Percentiles rank a stretch among this genome's conserved stretches.
These are phyloP conservation scores for Peucedramus taeniatus DNA, from an alignment of 2,113 vertebrate genomes.

Conservation along the genomic window DNA sequence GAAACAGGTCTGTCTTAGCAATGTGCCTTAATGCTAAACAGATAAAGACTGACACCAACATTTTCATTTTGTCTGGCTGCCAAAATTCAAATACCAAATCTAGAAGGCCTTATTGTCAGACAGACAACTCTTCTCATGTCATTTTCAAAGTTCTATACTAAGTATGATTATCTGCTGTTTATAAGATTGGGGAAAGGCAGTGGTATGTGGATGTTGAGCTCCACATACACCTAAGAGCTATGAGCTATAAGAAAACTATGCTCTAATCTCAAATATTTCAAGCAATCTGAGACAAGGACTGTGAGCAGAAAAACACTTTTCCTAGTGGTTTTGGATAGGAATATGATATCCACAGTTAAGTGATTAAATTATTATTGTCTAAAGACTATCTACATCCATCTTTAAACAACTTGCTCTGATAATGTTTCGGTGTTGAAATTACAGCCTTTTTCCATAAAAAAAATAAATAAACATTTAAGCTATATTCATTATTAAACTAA, in stretches of 20 bases:
- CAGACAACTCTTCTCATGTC: not conserved
- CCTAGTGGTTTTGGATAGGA: not conserved
- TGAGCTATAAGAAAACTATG: not conserved
- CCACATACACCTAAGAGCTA: rapidly evolving
- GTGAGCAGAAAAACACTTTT: not conserved
- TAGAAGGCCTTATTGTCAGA: not conserved
- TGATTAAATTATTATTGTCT: not conserved
- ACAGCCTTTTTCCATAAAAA: not conserved
- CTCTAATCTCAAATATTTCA: not conserved
- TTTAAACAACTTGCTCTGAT: not conserved
- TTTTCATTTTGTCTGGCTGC: not conserved
- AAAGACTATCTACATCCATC: not conserved
- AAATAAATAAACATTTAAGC: not conserved
- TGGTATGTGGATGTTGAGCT: not conserved
- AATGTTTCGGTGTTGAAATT: not conserved
- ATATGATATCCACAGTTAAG: not conserved
- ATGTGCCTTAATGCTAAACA: not conserved
- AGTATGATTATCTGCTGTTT: not conserved
- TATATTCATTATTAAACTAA: not conserved
- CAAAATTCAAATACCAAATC: not conserved
- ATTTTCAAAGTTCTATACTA: not conserved
- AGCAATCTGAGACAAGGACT: not conserved
- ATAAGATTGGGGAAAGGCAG: not conserved
- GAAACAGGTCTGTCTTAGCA: not conserved
- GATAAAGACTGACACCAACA: not conserved